These are phyloP conservation scores for Hydropotes inermis DNA, from an alignment of 2,113 vertebrate species.

Conservation along the genomic window DNA sequence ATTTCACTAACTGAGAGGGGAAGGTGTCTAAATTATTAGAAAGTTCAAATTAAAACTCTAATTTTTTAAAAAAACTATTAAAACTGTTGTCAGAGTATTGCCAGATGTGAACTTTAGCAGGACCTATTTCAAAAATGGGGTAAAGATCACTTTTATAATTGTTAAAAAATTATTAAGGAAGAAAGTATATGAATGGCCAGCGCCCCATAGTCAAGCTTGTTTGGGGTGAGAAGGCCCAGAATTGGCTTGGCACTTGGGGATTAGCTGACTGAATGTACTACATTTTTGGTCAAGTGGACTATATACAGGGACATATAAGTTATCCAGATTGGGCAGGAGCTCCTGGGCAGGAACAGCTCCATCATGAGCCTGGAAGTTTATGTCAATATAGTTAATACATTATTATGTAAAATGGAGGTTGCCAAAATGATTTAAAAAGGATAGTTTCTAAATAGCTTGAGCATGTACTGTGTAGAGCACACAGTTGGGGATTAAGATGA, in stretches of 20 bases:
- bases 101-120: not conserved
- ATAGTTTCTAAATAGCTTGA: not conserved
- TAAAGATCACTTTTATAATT: not conserved
- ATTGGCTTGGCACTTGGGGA: not conserved
- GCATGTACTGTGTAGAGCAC: not conserved
- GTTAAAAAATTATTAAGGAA: not conserved
- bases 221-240: not conserved
- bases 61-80: not conserved
- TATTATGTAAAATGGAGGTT: not conserved
- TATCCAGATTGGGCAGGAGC: not conserved
- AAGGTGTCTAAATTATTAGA: constrained; percentile 1
- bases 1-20: not conserved
- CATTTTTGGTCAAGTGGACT: not conserved
- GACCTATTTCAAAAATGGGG: not conserved
- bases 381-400: not conserved
- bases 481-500: not conserved
- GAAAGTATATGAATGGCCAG: not conserved
- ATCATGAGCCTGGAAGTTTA: not conserved
- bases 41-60: constrained; percentile 20
- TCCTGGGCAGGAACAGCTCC: not conserved
- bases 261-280: not conserved
- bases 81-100: not conserved
- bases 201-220: not conserved
- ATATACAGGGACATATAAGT: not conserved
- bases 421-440: not conserved